These are phyloP conservation scores for Drosophila bocqueti DNA, from an alignment of 1,140 invertebrate genomes.

Conservation along the genomic window DNA sequence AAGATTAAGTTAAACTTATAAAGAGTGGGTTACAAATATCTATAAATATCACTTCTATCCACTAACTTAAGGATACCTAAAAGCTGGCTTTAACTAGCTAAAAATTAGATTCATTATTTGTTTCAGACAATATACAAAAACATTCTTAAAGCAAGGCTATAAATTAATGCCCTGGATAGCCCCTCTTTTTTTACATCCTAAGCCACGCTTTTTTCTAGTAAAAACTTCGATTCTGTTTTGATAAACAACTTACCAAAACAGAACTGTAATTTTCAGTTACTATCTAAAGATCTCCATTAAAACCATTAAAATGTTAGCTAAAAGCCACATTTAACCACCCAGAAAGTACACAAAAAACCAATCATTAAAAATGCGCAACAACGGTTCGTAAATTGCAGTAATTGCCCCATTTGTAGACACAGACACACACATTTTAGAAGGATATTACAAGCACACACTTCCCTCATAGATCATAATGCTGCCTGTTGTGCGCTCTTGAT, in stretches of 20 bases:
- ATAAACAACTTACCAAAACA: neutral
- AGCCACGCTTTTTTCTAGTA: rapidly evolving
- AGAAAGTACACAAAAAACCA: slow-evolving; percentile 7
- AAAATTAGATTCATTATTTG: neutral
- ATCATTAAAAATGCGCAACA: slow-evolving; percentile 17
- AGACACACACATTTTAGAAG: slow-evolving; percentile 11
- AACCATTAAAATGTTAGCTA: neutral
- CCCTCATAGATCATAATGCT: slow-evolving; percentile 55
- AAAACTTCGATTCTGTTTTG: neutral
- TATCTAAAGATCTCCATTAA: neutral
- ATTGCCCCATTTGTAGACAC: slow-evolving; percentile 47
- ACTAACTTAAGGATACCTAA: too few species aligned
- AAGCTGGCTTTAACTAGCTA: neutral
- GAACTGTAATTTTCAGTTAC: neutral
- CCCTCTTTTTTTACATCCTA: neutral
- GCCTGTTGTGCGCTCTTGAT: slow-evolving; percentile 41
- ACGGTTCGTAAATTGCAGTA: slow-evolving; percentile 24
- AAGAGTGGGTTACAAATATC: too few species aligned
- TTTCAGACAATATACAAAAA: neutral
- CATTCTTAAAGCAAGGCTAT: neutral
- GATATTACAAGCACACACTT: slow-evolving; percentile 30
- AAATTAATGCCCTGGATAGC: too few species aligned
- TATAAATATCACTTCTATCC: too few species aligned
- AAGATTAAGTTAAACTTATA: too few species aligned
- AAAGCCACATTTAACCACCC: neutral